Evolutionary conservation across 2,888 invertebrate genomes (phyloP).

Genomic region (Celastrina argiolus): DNA sequence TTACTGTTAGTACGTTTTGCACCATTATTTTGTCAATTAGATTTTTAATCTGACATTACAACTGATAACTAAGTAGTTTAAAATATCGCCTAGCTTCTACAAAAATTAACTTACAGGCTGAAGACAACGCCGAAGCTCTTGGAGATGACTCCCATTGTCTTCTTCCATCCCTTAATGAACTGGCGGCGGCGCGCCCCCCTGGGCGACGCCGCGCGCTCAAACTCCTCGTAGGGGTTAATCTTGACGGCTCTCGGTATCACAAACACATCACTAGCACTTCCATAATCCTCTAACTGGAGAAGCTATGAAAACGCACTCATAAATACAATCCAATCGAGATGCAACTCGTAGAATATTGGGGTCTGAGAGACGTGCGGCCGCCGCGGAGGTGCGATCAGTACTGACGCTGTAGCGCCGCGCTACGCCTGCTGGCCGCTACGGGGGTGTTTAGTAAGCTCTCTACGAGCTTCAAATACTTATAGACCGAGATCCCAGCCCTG

Average conservation of each 20-base stretch:
- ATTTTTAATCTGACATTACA: too few relatives aligned
- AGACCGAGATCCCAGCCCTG: too few relatives aligned
- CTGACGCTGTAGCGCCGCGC: conserved; percentile 48
- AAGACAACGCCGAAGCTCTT: conserved; percentile 88
- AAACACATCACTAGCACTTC: conserved; percentile 49
- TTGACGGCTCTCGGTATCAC: conserved; percentile 52
- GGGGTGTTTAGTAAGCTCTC: conserved; percentile 60
- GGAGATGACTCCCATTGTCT: conserved; percentile 85
- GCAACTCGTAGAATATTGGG: not conserved
- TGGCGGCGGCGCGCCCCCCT: conserved; percentile 72
- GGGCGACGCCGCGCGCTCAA: conserved; percentile 66
- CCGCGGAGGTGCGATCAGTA: conserved; percentile 48
- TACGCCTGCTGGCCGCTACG: conserved; percentile 57
- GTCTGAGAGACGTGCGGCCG: conserved; percentile 47
- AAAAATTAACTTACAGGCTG: conserved; percentile 83
- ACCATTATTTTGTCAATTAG: too few relatives aligned
- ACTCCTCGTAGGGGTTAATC: conserved; percentile 70
- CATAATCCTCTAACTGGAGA: conserved; percentile 23
- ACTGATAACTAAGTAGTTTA: too few relatives aligned
- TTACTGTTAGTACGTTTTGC: too few relatives aligned
- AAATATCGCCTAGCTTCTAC: not conserved
- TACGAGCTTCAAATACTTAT: too few relatives aligned
- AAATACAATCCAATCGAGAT: conserved; percentile 19
- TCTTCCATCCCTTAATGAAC: conserved; percentile 73
- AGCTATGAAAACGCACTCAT: conserved; percentile 14